Evolutionary conservation across 2,797 vertebrate genomes (phyloP).

Genomic region (Lerista edwardsae): DNA sequence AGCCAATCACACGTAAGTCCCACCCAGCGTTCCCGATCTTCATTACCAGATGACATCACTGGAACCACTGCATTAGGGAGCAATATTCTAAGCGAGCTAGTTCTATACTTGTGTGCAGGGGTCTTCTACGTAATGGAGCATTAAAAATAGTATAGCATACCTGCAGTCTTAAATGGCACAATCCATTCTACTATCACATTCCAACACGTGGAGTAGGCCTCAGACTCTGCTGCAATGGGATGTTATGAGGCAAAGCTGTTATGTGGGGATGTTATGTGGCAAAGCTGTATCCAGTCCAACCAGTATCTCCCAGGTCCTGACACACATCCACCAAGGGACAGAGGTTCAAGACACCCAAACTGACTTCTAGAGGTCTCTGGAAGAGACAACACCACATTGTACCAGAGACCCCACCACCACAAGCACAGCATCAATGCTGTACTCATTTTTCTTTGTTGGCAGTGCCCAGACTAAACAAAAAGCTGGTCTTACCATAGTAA

Average conservation of each 20-base stretch:
- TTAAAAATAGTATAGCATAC: too few species aligned
- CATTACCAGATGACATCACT: too few species aligned
- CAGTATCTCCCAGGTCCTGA: background rate
- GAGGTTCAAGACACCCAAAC: background rate
- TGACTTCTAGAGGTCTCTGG: background rate
- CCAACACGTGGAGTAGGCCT: background rate
- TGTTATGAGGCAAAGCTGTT: too few species aligned
- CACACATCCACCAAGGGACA: background rate
- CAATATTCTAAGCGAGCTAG: background rate
- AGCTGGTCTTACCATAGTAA: background rate
- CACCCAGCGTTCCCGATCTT: too few species aligned
- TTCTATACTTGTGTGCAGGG: too few species aligned
- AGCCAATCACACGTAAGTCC: too few species aligned
- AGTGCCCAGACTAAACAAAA: too few species aligned
- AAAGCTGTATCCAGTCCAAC: background rate
- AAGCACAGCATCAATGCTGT: background rate
- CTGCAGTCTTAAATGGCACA: too few species aligned
- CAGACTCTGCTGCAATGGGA: background rate
- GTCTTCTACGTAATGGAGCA: too few species aligned
- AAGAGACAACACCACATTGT: background rate
- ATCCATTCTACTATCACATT: background rate
- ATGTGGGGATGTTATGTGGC: too few species aligned
- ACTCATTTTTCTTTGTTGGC: too few species aligned
- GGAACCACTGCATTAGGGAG: background rate
- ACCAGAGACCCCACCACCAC: background rate